Evolutionary conservation across 35 echinoderm and acorn worm species (phyloP), one percentile per base, ranked within the genome.

Genomic region (Anneissia japonica): DNA sequence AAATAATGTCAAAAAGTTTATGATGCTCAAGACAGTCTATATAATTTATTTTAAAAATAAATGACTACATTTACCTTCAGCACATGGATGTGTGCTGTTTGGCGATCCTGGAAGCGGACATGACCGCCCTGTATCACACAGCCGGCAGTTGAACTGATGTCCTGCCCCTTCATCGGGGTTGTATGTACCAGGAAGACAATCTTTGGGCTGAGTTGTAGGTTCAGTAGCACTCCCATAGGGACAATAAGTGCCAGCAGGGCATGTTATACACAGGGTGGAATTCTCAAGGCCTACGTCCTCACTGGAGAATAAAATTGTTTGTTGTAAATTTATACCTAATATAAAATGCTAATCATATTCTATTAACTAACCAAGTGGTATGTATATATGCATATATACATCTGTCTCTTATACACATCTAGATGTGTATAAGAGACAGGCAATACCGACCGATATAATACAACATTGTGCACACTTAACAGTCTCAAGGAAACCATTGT

Each of bases 1-100:
- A n/a, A n/a, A n/a, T n/a, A n/a, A n/a, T n/a, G n/a, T n/a, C n/a
- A n/a, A n/a, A n/a, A n/a, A n/a, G n/a, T n/a, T n/a, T n/a, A n/a
- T n/a, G n/a, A n/a, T n/a, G n/a, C n/a, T n/a, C n/a, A n/a, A n/a
- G n/a, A n/a, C n/a, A n/a, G n/a, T n/a, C n/a, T n/a, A n/a, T 64
- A n/a, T 64, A 64, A 14, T n/a, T 64, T n/a, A 12, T 64, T 14
- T n/a, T 13, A 31, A 32, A 78, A 33, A 78, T 12, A 33, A 32
- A 12, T 13, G 37, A 30, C 36, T 7, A 21, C 14, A 32, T 43
- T 83, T 82, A 94, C 95, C 95, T 98, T 98, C 89, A 74, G 91
- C 92, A 94, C 95, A 98, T 33, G 95, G 95, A 77, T 98, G 91
- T 3, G 95, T 89, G 35, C 95, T 98, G 81, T 98, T 98, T 31